Percentiles rank a stretch among this genome's conserved stretches.
Evolutionary conservation across 1,140 invertebrate species (phyloP).

Genomic region (Drosophila pseudoobscura): DNA sequence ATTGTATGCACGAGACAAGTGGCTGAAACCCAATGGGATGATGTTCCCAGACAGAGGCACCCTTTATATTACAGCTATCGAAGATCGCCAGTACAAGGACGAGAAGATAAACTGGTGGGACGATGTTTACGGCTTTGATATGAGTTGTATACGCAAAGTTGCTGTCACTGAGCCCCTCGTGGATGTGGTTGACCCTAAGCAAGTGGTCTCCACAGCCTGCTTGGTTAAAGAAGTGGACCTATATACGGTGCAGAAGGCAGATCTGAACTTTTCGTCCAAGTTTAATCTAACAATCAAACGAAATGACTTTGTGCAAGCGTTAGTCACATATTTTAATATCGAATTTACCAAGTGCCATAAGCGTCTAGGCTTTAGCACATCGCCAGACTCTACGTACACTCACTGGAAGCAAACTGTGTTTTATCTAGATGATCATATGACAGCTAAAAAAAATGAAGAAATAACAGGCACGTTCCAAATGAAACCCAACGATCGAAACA

Average conservation of each 20-base stretch:
- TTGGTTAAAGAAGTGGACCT: conserved; percentile 98
- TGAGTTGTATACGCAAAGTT: conserved; percentile 98
- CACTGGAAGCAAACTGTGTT: conserved; percentile 99
- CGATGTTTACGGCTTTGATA: conserved; percentile 99
- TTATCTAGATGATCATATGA: conserved; percentile 98
- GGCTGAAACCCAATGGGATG: conserved; percentile 92
- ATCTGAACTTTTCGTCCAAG: conserved; percentile 95
- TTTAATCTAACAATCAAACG: conserved; percentile 94
- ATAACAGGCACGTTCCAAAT: conserved; percentile 95
- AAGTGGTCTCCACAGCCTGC: conserved; percentile 96
- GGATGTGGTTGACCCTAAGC: conserved; percentile 99
- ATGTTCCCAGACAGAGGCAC: conserved; percentile 95
- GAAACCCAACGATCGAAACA: conserved; percentile 97
- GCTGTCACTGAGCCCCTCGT: conserved; percentile 99
- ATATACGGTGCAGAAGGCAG: conserved; percentile 97
- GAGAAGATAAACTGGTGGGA: conserved; percentile 99
- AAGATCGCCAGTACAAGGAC: conserved; percentile 99
- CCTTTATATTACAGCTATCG: conserved; percentile 95
- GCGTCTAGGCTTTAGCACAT: conserved; percentile 98
- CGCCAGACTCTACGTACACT: conserved; percentile 98
- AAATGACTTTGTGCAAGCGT: conserved; percentile 98
- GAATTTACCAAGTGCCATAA: conserved; percentile 99
- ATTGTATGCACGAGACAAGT: conserved; percentile 96
- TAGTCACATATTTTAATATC: conserved; percentile 99
- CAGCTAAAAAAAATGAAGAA: conserved; percentile 97